phyloP scores from a whole-genome alignment of 2,113 vertebrate species.

The Monarcha castaneiventris region DNA sequence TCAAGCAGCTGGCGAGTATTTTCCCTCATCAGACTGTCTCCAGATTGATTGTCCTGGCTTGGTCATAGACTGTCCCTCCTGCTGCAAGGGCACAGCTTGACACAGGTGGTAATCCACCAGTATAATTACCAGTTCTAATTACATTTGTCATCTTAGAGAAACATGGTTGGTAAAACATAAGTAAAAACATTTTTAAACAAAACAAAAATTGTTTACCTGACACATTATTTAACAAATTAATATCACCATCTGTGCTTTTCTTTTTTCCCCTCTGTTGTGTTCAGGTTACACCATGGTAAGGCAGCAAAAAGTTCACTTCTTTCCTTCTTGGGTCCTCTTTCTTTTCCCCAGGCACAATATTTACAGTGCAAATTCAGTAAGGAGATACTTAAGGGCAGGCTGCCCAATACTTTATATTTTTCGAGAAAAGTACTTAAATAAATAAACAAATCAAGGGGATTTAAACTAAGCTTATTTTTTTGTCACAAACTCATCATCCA shows the following conservation, averaged over 20 bases:
- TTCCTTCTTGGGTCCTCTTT: background rate
- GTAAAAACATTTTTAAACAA: background rate
- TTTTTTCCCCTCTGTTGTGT: background rate
- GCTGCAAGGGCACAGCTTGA: background rate
- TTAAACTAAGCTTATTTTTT: background rate
- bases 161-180: background rate
- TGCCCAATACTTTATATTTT: background rate
- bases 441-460: background rate
- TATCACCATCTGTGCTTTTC: background rate
- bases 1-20: background rate
- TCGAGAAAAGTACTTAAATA: background rate
- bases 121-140: background rate
- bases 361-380: background rate
- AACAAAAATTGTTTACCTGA: background rate
- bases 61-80: background rate
- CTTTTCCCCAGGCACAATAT: background rate
- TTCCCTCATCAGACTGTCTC: background rate
- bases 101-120: background rate
- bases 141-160: background rate
- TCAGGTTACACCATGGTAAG: background rate
- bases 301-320: background rate
- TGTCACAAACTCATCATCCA: background rate
- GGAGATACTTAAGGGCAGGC: background rate
- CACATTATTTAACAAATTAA: background rate
- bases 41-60: background rate